Percentiles rank a stretch among this genome's conserved stretches.
phyloP scores from a whole-genome alignment of 2,888 invertebrate genomes.

The Synergus laeviventris region DNA sequence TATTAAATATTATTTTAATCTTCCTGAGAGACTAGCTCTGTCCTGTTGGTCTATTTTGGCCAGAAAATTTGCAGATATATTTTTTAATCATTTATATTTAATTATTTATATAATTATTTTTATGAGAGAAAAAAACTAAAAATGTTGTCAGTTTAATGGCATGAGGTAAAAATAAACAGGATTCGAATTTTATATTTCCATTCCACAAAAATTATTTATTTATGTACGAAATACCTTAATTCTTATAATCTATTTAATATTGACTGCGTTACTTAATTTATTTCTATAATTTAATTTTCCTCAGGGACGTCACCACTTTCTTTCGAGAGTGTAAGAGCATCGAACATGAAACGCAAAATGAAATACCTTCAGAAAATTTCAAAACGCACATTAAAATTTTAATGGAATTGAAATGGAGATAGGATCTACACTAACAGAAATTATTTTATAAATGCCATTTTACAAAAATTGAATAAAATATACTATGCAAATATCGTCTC shows the following conservation, averaged over 20 bases:
- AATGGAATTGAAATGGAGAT: constrained; percentile 3
- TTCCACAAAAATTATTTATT: too few relatives aligned
- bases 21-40: background rate
- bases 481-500: background rate
- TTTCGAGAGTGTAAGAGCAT: constrained; percentile 47
- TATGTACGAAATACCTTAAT: background rate
- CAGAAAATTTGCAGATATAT: too few relatives aligned
- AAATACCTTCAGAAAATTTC: background rate
- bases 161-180: too few relatives aligned
- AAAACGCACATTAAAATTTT: background rate
- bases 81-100: too few relatives aligned
- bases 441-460: background rate
- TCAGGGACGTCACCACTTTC: constrained; percentile 25
- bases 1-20: background rate
- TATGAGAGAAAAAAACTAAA: too few relatives aligned
- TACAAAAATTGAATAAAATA: background rate
- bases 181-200: too few relatives aligned
- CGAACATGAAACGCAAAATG: background rate
- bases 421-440: background rate
- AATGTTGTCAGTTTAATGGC: too few relatives aligned
- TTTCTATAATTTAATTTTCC: background rate
- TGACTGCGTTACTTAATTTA: background rate
- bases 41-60: too few relatives aligned
- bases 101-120: too few relatives aligned
- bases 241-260: background rate